Conservation (phyloP, 2,113 vertebrate species). For the Prietella phreatophila region DNA sequence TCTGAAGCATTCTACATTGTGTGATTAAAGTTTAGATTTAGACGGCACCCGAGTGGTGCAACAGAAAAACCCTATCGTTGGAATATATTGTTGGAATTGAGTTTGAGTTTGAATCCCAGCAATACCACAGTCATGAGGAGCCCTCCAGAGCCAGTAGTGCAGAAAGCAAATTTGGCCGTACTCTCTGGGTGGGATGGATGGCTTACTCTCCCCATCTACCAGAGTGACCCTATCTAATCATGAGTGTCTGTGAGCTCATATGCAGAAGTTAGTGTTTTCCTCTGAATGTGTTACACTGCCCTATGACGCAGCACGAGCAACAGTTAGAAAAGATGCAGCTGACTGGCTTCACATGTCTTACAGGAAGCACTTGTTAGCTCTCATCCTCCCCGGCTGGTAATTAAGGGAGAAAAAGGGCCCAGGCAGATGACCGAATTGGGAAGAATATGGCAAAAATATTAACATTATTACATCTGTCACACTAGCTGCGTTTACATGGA, state of each 20-base stretch:
- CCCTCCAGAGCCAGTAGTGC: background rate
- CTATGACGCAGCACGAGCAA: background rate
- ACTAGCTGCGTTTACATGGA: too few species aligned
- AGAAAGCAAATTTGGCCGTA: background rate
- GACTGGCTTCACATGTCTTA: background rate
- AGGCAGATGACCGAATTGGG: background rate
- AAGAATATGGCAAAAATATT: background rate
- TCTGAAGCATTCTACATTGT: background rate
- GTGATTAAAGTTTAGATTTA: background rate
- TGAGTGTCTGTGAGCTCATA: background rate
- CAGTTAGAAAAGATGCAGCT: background rate
- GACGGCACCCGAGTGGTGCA: background rate
- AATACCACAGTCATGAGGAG: background rate
- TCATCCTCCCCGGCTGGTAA: background rate
- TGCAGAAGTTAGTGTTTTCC: background rate
- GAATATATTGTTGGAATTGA: background rate
- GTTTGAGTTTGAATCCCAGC: background rate
- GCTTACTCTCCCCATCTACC: background rate
- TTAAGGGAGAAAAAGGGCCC: background rate
- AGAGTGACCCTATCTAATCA: background rate
- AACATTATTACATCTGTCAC: background rate
- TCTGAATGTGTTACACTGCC: background rate
- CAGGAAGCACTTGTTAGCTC: background rate
- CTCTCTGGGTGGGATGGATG: background rate
- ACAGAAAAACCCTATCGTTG: background rate